Base-by-base conservation (phyloP, 2,113 vertebrate species). In the Oreochromis niloticus region DNA sequence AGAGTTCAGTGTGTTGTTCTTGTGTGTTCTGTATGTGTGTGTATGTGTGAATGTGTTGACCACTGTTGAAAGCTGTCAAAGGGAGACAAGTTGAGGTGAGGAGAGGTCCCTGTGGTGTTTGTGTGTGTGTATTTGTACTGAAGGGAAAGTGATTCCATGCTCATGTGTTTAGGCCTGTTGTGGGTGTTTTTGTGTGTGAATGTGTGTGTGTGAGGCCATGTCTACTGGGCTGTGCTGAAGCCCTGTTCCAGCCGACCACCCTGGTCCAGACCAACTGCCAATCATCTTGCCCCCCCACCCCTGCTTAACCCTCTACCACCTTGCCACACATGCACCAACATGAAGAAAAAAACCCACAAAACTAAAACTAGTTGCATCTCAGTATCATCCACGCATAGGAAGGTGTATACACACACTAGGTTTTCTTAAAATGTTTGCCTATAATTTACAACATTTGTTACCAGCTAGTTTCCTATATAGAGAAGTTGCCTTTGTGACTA, bases 41-140 rank as follows among this genome's bases (percentile, higher is more conserved):
- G 83, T 88, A 24, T 41, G 55, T 80, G 41, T 80, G 85, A 59
- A 82, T 82, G 86, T 87, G 82, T 86, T 88, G 90, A 85, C 86
- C 92, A 54, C 78, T 75, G 86, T 73, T 88, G 89, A 91, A 90
- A 92, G 81, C 91, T 94, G 94, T 94, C 93, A 94, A 83, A 90
- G 56, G 79, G 59, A 91, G 90, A 94, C 92, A 92, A 90, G 91
- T 90, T 80, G 87, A 93, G 92, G 92, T 93, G 91, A 92, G 22
- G 57, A 87, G 87, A 93, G 87, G 90, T 93, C 94, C 87, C 91
- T 41, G 84, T 55, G 81, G 94, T 87, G 85, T 85, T 10, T 86
- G 86, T 73, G 66, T 87, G 81, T 83, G 66, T 90, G 57, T 87
- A 14, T 86, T 63, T 66, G 59, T 80, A 24, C 41, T 36, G 22